Percentiles rank a stretch among this genome's conserved stretches.
These are phyloP conservation scores for Ophion slaviceki DNA, from an alignment of 2,888 invertebrate species.

Conservation along the genomic window DNA sequence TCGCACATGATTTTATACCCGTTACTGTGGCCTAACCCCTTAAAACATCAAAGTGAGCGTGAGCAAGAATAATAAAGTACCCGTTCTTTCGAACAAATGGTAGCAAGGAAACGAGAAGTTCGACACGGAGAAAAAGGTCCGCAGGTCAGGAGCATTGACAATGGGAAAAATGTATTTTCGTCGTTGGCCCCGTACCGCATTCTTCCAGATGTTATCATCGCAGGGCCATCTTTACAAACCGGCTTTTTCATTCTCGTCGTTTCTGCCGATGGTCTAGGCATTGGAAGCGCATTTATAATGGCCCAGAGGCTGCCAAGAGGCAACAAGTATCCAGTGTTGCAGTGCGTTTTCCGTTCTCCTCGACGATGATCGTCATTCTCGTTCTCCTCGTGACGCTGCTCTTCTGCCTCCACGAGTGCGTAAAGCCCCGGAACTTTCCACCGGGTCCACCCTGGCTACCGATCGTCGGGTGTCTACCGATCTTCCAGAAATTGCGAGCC, in stretches of 20 bases:
- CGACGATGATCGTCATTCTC: slow-evolving; percentile 62
- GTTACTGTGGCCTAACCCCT: too few species aligned
- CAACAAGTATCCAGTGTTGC: not conserved
- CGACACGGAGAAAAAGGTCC: not conserved
- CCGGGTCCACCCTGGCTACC: slow-evolving; percentile 85
- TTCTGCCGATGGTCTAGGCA: not conserved
- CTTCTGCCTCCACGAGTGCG: slow-evolving; percentile 71
- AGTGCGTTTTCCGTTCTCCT: slow-evolving; percentile 24
- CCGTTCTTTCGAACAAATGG: not conserved
- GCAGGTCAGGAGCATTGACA: not conserved
- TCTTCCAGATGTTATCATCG: slow-evolving; percentile 41
- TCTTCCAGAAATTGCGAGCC: slow-evolving; percentile 81
- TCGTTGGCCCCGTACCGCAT: slow-evolving; percentile 6
- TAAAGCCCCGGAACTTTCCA: slow-evolving; percentile 78
- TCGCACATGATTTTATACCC: too few species aligned
- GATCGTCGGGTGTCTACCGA: slow-evolving; percentile 84
- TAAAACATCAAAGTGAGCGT: not conserved
- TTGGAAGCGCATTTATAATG: slow-evolving; percentile 4
- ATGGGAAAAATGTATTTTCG: slow-evolving; percentile 37
- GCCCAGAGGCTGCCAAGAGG: not conserved
- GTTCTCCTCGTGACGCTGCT: slow-evolving; percentile 64
- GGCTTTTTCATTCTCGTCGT: slow-evolving; percentile 10
- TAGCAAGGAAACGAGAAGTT: not conserved
- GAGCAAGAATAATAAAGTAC: not conserved
- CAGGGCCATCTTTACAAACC: slow-evolving; percentile 32